Evolutionary conservation across 2,113 vertebrate genomes (phyloP), one percentile per base, ranked within the genome.

Genomic region (Cromileptes altivelis): DNA sequence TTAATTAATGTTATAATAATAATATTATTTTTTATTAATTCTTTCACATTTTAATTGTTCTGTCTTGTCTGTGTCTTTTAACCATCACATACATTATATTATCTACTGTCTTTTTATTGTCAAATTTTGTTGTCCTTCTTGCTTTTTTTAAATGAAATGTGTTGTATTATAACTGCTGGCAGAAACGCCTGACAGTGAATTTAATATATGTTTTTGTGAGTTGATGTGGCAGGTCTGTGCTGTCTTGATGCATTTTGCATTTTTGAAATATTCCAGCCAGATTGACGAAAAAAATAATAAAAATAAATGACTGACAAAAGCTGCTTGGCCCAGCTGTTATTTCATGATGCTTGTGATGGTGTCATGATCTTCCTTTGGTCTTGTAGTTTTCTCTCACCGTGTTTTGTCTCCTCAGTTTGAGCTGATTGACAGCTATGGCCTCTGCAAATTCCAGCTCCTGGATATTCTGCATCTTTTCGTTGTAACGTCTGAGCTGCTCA

Each of bases 381-480:
- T 50, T 58, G 25, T 57, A 11, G 18, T 40, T 21, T 68, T 47
- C 49, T 56, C 82, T 93, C 58, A 99, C 98, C n/a, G 95, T 95
- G 76, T 96, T 97, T 88, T 98, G 97, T 50, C 95, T 94, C 70
- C 94, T 95, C 30, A 99, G 95, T 0, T 95, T 97, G 40, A 99
- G 97, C 55, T 97, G 91, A 37, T 96, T 97, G 42, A 96, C 91
- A 21, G 97, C 97, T 0, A 97, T 89, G 57, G 96, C 96, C 86
- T 99, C 97, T 0, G 96, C 98, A 0, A 96, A 95, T 87, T 99
- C 98, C 91, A 99, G 91, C 88, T 98, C 93, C 85, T 30, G 96
- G 79, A 99, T 99, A 75, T 98, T 97, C 75, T 97, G 95, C 97
- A 99, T 98, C 94, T 98, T 99, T 72, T 97, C 94, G 64, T 94